Base-by-base conservation (phyloP, 2,888 invertebrate species). In the Heliconius charithonia region DNA sequence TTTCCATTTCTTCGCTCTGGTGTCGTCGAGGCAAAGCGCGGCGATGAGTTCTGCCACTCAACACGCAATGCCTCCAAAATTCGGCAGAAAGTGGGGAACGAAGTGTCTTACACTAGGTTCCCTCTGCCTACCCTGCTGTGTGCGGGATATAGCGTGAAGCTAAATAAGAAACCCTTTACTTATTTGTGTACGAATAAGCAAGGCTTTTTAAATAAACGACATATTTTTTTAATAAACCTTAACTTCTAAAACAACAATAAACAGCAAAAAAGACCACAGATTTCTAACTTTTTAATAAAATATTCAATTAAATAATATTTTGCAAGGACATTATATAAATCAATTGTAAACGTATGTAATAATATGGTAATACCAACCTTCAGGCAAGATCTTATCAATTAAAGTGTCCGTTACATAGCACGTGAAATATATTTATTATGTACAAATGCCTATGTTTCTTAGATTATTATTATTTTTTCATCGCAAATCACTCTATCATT, bases 311-410 rank as follows among this genome's bases (percentile, higher is more conserved):
- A 72, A 72, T 25, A 59, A 81, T 77, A 82, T 67, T 78, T 73
- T 75, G 76, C 74, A 81, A 80, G 79, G 76, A 80, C 81, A 73
- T 80, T 76, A 80, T 78, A 83, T 82, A 81, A 82, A 82, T 82
- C 79, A 82, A 83, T 83, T 83, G 79, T 80, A 82, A 83, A 77
- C 79, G 81, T 81, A 81, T 82, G 81, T 72, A 59, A 72, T 82
- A 83, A 82, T 81, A 82, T 82, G 81, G 82, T 83, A 80, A 82
- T 83, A 79, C 71, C 79, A 79, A 67, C 82, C 83, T 82, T 80
- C 81, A 78, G 71, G 79, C 80, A 65, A 79, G 82, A 83, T 83
- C 80, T 82, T 83, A 83, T 83, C 83, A 78, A 80, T 78, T 63
- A 78, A 67, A 75, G 71, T 77, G 71, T 71, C 77, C 63, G 77